phyloP scores from a whole-genome alignment of 1,140 invertebrate species.

The Homalodisca vitripennis region DNA sequence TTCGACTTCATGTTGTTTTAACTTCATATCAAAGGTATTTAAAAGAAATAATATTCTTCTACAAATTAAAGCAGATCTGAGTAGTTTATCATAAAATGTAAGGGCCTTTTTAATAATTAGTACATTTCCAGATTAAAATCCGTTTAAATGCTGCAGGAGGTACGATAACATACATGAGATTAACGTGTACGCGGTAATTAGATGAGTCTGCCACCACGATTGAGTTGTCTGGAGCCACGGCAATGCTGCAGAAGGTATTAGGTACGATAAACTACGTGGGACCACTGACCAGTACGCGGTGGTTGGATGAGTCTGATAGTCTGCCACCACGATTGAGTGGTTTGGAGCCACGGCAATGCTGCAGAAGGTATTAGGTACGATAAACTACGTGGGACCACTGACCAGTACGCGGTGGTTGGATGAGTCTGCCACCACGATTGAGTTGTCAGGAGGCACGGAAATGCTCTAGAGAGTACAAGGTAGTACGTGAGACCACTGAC shows the following conservation, averaged over 20 bases:
- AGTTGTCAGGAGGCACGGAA: constrained; percentile 90
- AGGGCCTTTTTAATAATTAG: no score
- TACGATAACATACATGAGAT: no score
- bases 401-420: constrained; percentile 90
- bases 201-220: constrained; percentile 96
- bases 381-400: constrained; percentile 86
- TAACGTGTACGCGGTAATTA: constrained; percentile 85
- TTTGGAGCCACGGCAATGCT: constrained; percentile 92
- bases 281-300: constrained; percentile 78
- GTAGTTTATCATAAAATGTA: no score
- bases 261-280: constrained; percentile 98
- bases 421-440: constrained; percentile 94
- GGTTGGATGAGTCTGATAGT: constrained; percentile 96
- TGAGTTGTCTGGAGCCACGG: constrained; percentile 89
- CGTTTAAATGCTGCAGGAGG: no score
- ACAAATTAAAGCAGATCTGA: no score
- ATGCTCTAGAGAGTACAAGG: constrained; percentile 96
- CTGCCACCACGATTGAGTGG: constrained; percentile 92
- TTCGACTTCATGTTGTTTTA: no score
- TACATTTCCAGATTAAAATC: no score
- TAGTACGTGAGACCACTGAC: constrained; percentile 70
- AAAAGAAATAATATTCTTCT: no score
- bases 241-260: no score
- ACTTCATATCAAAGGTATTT: no score
- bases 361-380: constrained; percentile 96